These are phyloP conservation scores for Eurystomus glaucurus DNA, from an alignment of 2,797 vertebrate species.

Conservation along the genomic window DNA sequence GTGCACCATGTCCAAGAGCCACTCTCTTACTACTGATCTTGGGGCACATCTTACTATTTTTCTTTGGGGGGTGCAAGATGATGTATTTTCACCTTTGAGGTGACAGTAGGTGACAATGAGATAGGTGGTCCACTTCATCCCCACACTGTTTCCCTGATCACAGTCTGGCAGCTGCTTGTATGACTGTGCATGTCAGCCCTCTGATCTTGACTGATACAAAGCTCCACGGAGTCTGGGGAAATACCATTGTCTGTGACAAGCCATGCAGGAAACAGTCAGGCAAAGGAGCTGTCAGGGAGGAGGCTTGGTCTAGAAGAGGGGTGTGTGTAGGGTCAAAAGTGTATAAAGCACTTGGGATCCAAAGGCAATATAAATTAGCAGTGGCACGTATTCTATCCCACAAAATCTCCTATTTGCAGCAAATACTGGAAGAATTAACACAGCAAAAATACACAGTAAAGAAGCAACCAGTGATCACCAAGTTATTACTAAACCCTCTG, in stretches of 20 bases:
- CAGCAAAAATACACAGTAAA: slow-evolving; percentile 39
- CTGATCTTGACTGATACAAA: slow-evolving; percentile 42
- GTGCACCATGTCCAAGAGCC: neutral
- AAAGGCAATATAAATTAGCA: slow-evolving; percentile 13
- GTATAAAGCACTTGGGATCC: slow-evolving; percentile 21
- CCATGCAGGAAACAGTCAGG: slow-evolving; percentile 62
- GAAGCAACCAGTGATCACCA: slow-evolving; percentile 26
- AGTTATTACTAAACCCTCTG: slow-evolving; percentile 17
- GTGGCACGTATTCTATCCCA: slow-evolving; percentile 8
- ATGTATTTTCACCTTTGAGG: slow-evolving; percentile 23
- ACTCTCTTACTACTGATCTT: neutral
- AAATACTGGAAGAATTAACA: slow-evolving; percentile 3
- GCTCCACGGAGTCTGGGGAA: slow-evolving; percentile 39
- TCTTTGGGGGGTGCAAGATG: neutral
- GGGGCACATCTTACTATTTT: neutral
- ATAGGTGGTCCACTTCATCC: slow-evolving; percentile 29
- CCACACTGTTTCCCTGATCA: neutral
- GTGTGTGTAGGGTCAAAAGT: slow-evolving; percentile 44
- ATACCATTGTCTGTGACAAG: slow-evolving; percentile 67
- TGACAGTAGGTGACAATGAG: slow-evolving; percentile 16
- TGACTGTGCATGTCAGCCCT: slow-evolving; percentile 43
- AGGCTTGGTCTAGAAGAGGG: slow-evolving; percentile 26
- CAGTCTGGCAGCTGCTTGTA: slow-evolving; percentile 27
- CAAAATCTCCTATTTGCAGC: slow-evolving; percentile 8
- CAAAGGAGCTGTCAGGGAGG: slow-evolving; percentile 48